phyloP scores from a whole-genome alignment of 37 sponge, comb jelly and placozoan species.

The Aphrocallistes beatrix region DNA sequence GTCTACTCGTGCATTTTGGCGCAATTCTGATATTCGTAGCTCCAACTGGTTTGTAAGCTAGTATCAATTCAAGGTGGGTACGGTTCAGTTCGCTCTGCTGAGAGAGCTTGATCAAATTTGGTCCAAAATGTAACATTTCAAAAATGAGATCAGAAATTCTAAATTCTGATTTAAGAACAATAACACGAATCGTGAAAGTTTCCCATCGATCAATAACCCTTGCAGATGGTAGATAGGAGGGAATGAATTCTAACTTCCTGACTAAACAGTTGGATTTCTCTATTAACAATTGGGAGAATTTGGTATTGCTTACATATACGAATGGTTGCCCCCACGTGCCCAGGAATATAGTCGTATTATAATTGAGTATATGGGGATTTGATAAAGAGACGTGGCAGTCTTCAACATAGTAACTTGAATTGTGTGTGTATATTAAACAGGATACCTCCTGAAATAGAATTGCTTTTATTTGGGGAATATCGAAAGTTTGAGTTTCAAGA shows the following conservation, averaged over 20 bases:
- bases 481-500: not conserved
- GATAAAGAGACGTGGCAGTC: not conserved
- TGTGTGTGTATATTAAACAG: not conserved
- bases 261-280: not conserved
- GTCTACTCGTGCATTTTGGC: not conserved
- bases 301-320: not conserved
- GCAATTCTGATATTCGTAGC: not conserved
- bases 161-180: not conserved
- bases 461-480: not conserved
- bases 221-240: not conserved
- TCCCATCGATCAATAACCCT: not conserved
- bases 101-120: not conserved
- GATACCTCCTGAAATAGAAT: not conserved
- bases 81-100: not conserved
- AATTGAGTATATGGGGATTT: not conserved
- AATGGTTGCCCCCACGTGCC: conserved; percentile 5
- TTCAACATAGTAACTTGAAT: not conserved
- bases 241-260: not conserved
- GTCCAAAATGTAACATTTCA: not conserved
- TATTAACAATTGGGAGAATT: not conserved
- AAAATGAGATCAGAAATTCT: not conserved
- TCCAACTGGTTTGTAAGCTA: not conserved
- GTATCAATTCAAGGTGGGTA: not conserved
- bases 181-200: not conserved
- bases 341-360: not conserved